phyloP scores from a whole-genome alignment of 2,888 invertebrate species.

The Galerucella nymphaeae region DNA sequence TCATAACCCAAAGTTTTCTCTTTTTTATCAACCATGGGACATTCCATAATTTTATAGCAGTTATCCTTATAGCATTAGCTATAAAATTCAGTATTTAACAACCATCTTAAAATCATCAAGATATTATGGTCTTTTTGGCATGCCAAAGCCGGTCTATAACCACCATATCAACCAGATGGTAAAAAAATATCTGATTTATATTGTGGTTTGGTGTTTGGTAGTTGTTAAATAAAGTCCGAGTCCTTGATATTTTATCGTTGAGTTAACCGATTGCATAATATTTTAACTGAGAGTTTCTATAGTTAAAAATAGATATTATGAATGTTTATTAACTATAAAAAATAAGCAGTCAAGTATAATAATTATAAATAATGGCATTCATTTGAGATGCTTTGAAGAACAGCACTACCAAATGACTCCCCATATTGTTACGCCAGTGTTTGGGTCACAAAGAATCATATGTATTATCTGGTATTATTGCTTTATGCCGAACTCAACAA shows the following conservation, averaged over 20 bases:
- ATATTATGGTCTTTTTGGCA: background rate
- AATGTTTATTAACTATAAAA: background rate
- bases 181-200: background rate
- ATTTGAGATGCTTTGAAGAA: background rate
- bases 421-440: too few species aligned
- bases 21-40: too few species aligned
- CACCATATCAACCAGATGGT: constrained; percentile 3
- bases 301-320: constrained; percentile 4
- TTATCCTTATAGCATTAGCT: background rate
- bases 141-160: background rate
- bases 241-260: constrained; percentile 6
- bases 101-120: background rate
- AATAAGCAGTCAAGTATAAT: background rate
- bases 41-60: too few species aligned
- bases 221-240: constrained; percentile 4
- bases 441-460: background rate
- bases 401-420: background rate
- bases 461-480: background rate
- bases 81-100: background rate
- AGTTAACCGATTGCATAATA: background rate
- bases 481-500: background rate
- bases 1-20: too few species aligned
- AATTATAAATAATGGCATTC: background rate
- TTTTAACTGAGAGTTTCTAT: background rate
- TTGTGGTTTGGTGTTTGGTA: background rate